Percentiles rank a stretch among this genome's conserved stretches.
Conservation (phyloP, 2,113 vertebrate genomes). For the Halichoeres trimaculatus region DNA sequence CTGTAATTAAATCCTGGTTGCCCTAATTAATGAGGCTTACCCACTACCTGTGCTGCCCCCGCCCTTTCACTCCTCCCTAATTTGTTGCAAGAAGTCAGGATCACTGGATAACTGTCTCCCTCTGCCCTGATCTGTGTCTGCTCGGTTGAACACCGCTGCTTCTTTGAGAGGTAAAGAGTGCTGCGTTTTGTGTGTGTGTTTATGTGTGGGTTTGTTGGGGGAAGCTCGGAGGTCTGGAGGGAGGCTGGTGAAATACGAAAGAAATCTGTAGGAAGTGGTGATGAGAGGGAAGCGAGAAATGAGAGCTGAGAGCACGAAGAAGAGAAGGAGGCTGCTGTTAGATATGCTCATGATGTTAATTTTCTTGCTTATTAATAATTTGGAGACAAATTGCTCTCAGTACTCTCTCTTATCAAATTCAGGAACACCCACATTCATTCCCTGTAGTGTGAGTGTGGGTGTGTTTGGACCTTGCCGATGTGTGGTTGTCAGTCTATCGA, state of each 20-base stretch:
- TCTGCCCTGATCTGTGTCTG: slow-evolving; percentile 8
- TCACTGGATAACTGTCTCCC: slow-evolving; percentile 40
- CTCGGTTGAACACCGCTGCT: slow-evolving; percentile 3
- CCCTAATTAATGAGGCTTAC: slow-evolving; percentile 65
- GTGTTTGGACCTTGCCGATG: slow-evolving; percentile 12
- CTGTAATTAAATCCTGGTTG: slow-evolving; percentile 56
- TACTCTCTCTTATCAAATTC: slow-evolving; percentile 18
- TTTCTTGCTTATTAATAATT: slow-evolving; percentile 50
- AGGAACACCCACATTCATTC: slow-evolving; percentile 25
- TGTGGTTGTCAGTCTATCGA: slow-evolving; percentile 51
- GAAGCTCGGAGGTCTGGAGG: background rate
- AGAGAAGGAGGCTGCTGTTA: background rate
- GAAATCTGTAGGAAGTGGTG: slow-evolving; percentile 4
- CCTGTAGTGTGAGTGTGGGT: slow-evolving; percentile 26
- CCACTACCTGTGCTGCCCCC: slow-evolving; percentile 37
- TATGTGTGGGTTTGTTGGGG: slow-evolving; percentile 5
- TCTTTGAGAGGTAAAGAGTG: background rate
- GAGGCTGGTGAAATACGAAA: background rate
- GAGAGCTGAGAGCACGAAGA: slow-evolving; percentile 1
- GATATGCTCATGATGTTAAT: slow-evolving; percentile 3
- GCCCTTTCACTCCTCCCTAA: slow-evolving; percentile 18
- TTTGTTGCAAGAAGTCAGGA: slow-evolving; percentile 12
- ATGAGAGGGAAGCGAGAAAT: slow-evolving; percentile 4
- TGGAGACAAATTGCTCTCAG: slow-evolving; percentile 15
- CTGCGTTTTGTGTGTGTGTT: background rate